Percentiles rank a stretch among this genome's conserved stretches.
Conservation (phyloP, 2,113 vertebrate genomes). For the Pseudorectes ferrugineus region DNA sequence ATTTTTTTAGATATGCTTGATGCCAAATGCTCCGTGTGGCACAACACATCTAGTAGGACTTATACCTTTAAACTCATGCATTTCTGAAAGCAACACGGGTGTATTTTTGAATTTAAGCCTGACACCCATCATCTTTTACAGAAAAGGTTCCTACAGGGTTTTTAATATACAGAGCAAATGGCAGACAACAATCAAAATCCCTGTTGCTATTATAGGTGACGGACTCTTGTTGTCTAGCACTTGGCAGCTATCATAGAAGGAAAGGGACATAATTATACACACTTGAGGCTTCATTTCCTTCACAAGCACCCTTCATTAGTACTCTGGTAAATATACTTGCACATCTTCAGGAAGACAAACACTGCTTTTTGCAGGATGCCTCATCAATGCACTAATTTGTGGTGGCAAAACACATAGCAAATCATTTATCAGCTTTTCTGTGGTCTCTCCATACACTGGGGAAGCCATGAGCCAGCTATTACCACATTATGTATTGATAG, state of each 20-base stretch:
- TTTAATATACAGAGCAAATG: neutral
- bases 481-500: neutral
- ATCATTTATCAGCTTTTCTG: neutral
- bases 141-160: neutral
- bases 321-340: conserved; percentile 31
- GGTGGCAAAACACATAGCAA: neutral
- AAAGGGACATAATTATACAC: conserved; percentile 28
- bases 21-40: neutral
- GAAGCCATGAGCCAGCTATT: neutral
- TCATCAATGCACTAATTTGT: neutral
- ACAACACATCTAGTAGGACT: neutral
- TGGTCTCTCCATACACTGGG: neutral
- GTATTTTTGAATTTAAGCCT: neutral
- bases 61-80: neutral
- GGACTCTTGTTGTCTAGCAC: neutral
- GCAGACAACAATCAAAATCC: neutral
- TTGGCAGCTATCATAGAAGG: conserved; percentile 10
- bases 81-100: neutral
- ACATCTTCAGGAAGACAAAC: conserved; percentile 35
- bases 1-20: neutral
- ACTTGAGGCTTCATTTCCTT: conserved; percentile 42
- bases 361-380: conserved; percentile 20
- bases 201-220: neutral
- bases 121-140: neutral
- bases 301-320: conserved; percentile 40